phyloP scores from a whole-genome alignment of 2,888 invertebrate genomes.

The Diploptera punctata region DNA sequence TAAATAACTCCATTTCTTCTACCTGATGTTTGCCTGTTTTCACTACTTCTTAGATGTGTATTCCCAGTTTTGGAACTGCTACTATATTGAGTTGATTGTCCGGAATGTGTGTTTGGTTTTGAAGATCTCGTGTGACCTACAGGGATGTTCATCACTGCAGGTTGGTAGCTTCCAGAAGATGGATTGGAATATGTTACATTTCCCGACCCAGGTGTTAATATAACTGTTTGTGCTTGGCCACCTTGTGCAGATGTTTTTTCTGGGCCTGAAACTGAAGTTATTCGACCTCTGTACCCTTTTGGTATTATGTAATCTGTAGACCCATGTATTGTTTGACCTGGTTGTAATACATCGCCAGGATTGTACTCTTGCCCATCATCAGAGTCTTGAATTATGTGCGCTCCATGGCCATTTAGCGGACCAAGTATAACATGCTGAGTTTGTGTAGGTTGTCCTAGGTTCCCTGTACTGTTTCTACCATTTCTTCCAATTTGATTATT shows the following conservation, averaged over 20 bases:
- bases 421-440: conserved; percentile 70
- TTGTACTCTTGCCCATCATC: conserved; percentile 49
- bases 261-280: conserved; percentile 67
- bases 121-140: background rate
- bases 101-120: background rate
- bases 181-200: conserved; percentile 49
- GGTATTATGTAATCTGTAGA: conserved; percentile 72
- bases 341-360: conserved; percentile 64
- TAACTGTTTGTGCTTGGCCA: conserved; percentile 70
- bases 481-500: background rate
- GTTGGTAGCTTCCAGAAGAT: conserved; percentile 21
- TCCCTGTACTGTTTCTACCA: conserved; percentile 2
- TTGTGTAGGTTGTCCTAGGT: conserved; percentile 49
- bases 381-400: conserved; percentile 67
- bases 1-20: background rate
- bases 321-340: conserved; percentile 72
- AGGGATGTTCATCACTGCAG: conserved; percentile 35
- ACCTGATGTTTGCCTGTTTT: background rate
- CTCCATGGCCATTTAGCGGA: conserved; percentile 64
- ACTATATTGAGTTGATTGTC: background rate
- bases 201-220: conserved; percentile 59
- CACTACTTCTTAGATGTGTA: conserved; percentile 14
- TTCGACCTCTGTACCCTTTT: conserved; percentile 70
- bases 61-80: background rate
- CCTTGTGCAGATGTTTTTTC: conserved; percentile 64